Conservation (phyloP, 2,113 vertebrate genomes). For the Sapajus apella region DNA sequence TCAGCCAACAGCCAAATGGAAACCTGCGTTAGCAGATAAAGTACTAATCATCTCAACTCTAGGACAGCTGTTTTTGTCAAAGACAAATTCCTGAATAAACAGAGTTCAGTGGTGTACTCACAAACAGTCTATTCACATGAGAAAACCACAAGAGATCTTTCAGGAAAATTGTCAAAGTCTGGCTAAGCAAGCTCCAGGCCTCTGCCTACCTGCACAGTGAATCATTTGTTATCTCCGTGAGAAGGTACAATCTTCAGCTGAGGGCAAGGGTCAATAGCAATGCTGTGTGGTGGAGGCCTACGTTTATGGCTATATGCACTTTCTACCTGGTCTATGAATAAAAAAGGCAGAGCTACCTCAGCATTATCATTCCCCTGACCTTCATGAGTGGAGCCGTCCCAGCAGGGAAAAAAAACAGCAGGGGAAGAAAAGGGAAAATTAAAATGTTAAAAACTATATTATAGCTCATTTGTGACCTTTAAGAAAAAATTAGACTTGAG, state of each 20-base stretch:
- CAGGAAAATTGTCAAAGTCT: constrained; percentile 53
- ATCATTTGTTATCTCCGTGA: constrained; percentile 51
- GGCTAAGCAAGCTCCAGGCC: constrained; percentile 22
- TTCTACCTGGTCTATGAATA: constrained; percentile 23
- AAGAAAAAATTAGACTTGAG: constrained; percentile 75
- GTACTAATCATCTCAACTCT: constrained; percentile 70
- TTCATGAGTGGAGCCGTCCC: constrained; percentile 18
- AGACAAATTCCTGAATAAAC: constrained; percentile 71
- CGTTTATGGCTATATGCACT: background rate
- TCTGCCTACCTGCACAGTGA: constrained; percentile 61
- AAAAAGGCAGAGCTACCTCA: constrained; percentile 15
- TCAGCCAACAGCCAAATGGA: constrained; percentile 17
- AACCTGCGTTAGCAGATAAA: constrained; percentile 73
- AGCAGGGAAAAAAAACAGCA: constrained; percentile 35
- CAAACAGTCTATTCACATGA: constrained; percentile 46
- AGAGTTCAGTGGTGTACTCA: constrained; percentile 47
- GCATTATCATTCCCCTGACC: constrained; percentile 67
- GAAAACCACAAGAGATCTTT: constrained; percentile 24
- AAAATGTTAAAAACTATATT: constrained; percentile 75
- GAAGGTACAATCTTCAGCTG: constrained; percentile 23
- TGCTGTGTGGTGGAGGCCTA: background rate
- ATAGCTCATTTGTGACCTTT: constrained; percentile 66
- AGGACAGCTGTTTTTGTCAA: constrained; percentile 65
- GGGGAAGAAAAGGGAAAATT: constrained; percentile 63
- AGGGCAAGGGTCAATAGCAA: constrained; percentile 39